phyloP scores from a whole-genome alignment of 2,797 vertebrate genomes.

The Tokudaia muenninki region DNA sequence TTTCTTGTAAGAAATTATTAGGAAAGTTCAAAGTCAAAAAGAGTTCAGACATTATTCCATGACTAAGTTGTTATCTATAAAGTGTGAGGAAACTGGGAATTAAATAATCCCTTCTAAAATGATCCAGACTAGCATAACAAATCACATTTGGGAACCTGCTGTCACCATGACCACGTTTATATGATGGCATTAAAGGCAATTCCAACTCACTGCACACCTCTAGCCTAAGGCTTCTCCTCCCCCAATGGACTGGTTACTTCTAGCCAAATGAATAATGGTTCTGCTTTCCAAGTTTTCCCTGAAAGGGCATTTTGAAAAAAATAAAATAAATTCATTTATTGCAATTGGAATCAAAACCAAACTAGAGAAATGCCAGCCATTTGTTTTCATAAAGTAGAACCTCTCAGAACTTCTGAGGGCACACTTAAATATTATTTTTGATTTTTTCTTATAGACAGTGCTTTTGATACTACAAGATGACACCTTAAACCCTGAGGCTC shows the following conservation, averaged over 20 bases:
- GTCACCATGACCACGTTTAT: neutral
- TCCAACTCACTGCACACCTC: neutral
- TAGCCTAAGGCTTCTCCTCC: neutral
- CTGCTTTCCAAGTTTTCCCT: conserved; percentile 57
- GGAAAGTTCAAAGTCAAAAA: conserved; percentile 41
- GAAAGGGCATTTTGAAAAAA: conserved; percentile 42
- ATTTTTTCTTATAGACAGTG: neutral
- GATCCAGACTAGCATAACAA: conserved; percentile 41
- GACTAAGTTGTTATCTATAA: conserved; percentile 63
- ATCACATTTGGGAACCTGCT: neutral
- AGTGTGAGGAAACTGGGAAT: conserved; percentile 68
- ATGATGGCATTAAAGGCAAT: conserved; percentile 6
- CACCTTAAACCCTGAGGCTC: neutral
- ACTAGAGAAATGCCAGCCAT: neutral
- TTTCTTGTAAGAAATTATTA: neutral
- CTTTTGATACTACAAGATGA: neutral
- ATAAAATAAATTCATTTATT: conserved; percentile 46
- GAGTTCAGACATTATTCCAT: conserved; percentile 65
- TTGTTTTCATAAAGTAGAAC: conserved; percentile 1
- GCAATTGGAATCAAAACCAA: neutral
- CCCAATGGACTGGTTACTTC: neutral
- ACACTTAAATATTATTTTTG: neutral
- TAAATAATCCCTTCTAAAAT: conserved; percentile 55
- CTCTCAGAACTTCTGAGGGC: neutral
- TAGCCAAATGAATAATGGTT: conserved; percentile 21